A percentile compares a stretch with the other conserved stretches of the same genome.
phyloP scores from a whole-genome alignment of 2,888 invertebrate genomes.

The Spisula solida region DNA sequence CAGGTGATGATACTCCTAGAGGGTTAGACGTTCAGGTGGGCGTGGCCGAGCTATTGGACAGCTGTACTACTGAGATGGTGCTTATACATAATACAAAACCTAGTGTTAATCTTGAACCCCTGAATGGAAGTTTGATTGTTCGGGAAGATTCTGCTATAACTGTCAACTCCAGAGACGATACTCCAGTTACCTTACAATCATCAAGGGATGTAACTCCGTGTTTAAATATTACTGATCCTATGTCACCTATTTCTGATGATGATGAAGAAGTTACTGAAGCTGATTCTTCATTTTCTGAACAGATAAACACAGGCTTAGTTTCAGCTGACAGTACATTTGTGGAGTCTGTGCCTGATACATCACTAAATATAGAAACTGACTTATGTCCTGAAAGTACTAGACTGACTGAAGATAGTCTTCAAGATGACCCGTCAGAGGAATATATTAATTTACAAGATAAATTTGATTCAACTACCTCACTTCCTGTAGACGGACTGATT shows the following conservation, averaged over 20 bases:
- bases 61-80: conserved; percentile 73
- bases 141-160: conserved; percentile 67
- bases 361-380: conserved; percentile 10
- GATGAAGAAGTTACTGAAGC: conserved; percentile 3
- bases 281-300: conserved; percentile 16
- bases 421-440: conserved; percentile 39
- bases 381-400: conserved; percentile 24
- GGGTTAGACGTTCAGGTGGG: conserved; percentile 50
- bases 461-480: conserved; percentile 65
- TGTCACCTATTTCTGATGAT: conserved; percentile 29
- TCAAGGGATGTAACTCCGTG: conserved; percentile 63
- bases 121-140: conserved; percentile 55
- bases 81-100: conserved; percentile 59
- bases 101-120: neutral
- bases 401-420: conserved; percentile 26
- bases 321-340: conserved; percentile 14
- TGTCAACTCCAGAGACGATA: conserved; percentile 57
- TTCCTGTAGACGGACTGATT: conserved; percentile 43
- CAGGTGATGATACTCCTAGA: conserved; percentile 28
- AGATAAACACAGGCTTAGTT: neutral
- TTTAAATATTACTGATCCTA: conserved; percentile 28
- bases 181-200: conserved; percentile 40
- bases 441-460: conserved; percentile 38
- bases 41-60: conserved; percentile 73
- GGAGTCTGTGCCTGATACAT: conserved; percentile 38